These are phyloP conservation scores for Drosophila bipectinata DNA, from an alignment of 1,140 invertebrate species.

Conservation along the genomic window DNA sequence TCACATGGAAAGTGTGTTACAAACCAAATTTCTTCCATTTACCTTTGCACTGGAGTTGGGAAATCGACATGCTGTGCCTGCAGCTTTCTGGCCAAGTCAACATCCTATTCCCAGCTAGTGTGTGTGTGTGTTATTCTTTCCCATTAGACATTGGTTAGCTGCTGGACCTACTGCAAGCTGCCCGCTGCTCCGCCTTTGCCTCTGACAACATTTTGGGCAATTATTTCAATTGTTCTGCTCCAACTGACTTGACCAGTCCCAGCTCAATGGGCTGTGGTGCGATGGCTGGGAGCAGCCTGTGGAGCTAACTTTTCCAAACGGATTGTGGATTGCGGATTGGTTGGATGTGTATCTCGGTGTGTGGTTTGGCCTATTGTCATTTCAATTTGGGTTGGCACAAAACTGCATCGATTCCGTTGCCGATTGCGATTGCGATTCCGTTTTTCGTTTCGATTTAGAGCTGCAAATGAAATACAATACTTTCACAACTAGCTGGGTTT, in stretches of 20 bases:
- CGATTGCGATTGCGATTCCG: not conserved
- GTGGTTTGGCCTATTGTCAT: constrained; percentile 40
- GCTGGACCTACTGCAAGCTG: not conserved
- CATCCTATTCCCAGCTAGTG: constrained; percentile 1
- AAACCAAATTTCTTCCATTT: constrained; percentile 19
- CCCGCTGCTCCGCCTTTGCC: not conserved
- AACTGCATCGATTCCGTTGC: constrained; percentile 44
- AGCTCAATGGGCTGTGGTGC: constrained; percentile 33
- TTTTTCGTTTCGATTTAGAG: not conserved
- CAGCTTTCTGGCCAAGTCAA: constrained; percentile 22
- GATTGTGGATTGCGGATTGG: constrained; percentile 28
- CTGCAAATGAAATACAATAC: constrained; percentile 24
- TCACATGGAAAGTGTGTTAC: not conserved
- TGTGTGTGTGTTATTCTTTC: constrained; percentile 34
- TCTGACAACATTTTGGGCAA: constrained; percentile 44
- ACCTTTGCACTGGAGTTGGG: constrained; percentile 29
- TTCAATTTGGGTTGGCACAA: constrained; percentile 41
- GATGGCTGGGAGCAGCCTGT: constrained; percentile 15
- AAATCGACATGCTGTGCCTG: constrained; percentile 42
- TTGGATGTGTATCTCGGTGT: constrained; percentile 27
- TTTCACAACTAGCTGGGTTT: not conserved
- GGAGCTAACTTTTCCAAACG: constrained; percentile 33
- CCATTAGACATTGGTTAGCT: constrained; percentile 33
- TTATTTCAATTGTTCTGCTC: constrained; percentile 56
- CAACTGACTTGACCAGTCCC: constrained; percentile 27